phyloP scores from a whole-genome alignment of 2,113 vertebrate genomes.

The Empidonax alnorum region DNA sequence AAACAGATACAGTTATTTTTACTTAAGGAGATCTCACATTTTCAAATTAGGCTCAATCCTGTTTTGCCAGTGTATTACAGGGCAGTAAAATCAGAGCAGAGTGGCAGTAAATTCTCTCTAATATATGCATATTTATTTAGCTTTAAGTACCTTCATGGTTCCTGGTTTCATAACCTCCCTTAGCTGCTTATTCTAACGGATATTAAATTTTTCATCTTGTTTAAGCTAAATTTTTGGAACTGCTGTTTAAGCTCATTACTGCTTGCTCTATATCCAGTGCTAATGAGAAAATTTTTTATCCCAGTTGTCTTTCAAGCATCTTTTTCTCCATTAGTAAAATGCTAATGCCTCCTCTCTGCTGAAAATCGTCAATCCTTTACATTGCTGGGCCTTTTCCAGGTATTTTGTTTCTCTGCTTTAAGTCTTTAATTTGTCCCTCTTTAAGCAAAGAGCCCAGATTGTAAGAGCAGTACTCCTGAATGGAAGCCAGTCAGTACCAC shows the following conservation, averaged over 20 bases:
- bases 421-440: background rate
- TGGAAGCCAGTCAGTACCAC: background rate
- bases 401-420: background rate
- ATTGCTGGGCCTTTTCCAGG: background rate
- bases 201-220: background rate
- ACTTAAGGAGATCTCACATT: background rate
- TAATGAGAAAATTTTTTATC: background rate
- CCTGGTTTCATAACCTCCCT: background rate
- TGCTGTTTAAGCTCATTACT: background rate
- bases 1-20: background rate
- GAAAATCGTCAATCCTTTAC: background rate
- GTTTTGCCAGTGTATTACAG: background rate
- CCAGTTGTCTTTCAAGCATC: background rate
- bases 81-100: background rate
- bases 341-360: background rate
- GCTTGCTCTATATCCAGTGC: background rate
- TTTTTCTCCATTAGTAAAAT: background rate
- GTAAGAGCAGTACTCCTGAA: background rate
- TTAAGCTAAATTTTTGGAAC: background rate
- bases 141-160: background rate
- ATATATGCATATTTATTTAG: background rate
- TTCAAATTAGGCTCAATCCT: background rate
- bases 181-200: background rate
- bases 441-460: background rate
- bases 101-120: background rate